These are phyloP conservation scores for Scaptomyza flava DNA, from an alignment of 2,888 invertebrate species.

Conservation along the genomic window DNA sequence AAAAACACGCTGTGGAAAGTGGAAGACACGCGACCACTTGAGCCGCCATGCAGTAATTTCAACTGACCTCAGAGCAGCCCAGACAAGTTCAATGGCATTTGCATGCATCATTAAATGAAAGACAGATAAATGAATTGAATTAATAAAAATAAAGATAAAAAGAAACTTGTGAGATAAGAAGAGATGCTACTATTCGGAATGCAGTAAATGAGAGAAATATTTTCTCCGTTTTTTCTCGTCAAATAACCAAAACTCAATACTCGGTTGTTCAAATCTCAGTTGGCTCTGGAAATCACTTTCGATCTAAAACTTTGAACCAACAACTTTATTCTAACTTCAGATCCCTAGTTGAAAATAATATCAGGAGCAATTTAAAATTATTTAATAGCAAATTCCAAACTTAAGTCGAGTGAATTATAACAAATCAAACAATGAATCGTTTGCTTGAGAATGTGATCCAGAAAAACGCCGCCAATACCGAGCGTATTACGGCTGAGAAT, in stretches of 20 bases:
- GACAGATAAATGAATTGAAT: slow-evolving; percentile 13
- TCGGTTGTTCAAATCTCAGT: too few species aligned
- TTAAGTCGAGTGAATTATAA: background rate
- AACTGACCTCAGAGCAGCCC: slow-evolving; percentile 62
- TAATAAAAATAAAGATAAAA: background rate
- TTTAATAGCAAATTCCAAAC: background rate
- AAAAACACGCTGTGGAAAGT: slow-evolving; percentile 6
- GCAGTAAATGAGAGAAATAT: background rate
- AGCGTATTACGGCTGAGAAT: slow-evolving; percentile 77
- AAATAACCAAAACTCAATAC: too few species aligned
- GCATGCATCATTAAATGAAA: slow-evolving; percentile 21
- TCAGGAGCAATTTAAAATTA: background rate
- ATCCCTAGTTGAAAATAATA: slow-evolving; percentile 1
- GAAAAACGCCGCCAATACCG: slow-evolving; percentile 67
- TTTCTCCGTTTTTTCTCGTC: too few species aligned
- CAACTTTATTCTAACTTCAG: slow-evolving; percentile 1
- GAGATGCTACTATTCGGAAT: background rate
- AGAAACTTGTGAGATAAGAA: slow-evolving; percentile 10
- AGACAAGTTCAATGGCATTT: slow-evolving; percentile 73
- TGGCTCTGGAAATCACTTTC: background rate
- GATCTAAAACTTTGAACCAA: accelerated
- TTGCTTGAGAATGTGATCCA: slow-evolving; percentile 72
- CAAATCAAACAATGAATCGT: slow-evolving; percentile 50
- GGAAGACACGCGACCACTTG: slow-evolving; percentile 76
- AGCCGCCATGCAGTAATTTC: slow-evolving; percentile 55